These are phyloP conservation scores for Lasiommata megera DNA, from an alignment of 2,888 invertebrate genomes.

Conservation along the genomic window DNA sequence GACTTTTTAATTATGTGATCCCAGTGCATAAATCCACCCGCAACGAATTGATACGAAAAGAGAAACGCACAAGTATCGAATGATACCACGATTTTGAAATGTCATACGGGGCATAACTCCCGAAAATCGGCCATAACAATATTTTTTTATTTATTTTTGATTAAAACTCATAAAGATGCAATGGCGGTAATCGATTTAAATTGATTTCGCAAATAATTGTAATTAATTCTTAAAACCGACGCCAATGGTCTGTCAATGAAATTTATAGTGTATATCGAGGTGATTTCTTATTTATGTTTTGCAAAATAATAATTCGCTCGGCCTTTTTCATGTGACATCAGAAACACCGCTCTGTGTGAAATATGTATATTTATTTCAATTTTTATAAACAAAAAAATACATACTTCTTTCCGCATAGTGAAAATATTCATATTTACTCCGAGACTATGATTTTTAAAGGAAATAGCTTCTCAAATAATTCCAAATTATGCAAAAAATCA, in stretches of 20 bases:
- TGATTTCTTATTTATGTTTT: conserved; percentile 28
- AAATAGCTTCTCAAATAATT: too few relatives aligned
- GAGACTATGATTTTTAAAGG: too few relatives aligned
- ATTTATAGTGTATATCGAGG: conserved; percentile 25
- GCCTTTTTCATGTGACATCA: conserved; percentile 11
- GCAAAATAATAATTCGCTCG: conserved; percentile 15
- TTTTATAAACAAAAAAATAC: too few relatives aligned
- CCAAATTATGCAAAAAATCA: too few relatives aligned
- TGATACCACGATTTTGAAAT: conserved; percentile 44
- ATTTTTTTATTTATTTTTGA: conserved; percentile 39
- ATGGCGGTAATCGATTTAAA: conserved; percentile 33
- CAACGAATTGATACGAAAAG: conserved; percentile 55
- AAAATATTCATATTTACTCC: too few relatives aligned
- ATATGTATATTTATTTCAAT: not conserved
- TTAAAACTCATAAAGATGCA: conserved; percentile 43
- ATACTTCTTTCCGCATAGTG: not conserved
- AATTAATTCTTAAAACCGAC: conserved; percentile 30
- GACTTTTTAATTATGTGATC: conserved; percentile 47
- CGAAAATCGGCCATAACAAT: conserved; percentile 36
- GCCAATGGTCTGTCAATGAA: conserved; percentile 19
- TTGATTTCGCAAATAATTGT: conserved; percentile 33
- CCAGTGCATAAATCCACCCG: conserved; percentile 58
- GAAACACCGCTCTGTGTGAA: not conserved
- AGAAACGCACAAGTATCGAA: conserved; percentile 37
- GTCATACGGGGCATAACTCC: conserved; percentile 35